Evolutionary conservation across 2,888 invertebrate species (phyloP).

Genomic region (Auanema freiburgensis): DNA sequence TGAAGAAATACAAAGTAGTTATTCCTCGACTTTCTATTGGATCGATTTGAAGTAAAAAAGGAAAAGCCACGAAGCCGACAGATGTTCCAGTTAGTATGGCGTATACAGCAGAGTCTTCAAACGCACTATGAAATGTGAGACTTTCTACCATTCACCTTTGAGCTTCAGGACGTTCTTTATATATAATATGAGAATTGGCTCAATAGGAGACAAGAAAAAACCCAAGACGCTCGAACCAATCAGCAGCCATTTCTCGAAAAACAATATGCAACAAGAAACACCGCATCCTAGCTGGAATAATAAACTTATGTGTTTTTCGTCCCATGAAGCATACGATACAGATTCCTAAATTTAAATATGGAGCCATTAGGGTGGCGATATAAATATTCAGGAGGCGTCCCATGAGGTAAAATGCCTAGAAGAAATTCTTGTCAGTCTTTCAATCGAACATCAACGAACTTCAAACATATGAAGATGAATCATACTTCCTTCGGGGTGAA

Average conservation of each 20-base stretch:
- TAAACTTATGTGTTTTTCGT: background rate
- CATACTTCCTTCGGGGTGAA: constrained; percentile 33
- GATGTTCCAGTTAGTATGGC: constrained; percentile 38
- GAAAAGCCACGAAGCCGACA: constrained; percentile 46
- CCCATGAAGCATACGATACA: constrained; percentile 29
- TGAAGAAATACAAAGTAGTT: constrained; percentile 47
- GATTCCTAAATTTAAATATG: constrained; percentile 35
- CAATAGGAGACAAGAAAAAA: constrained; percentile 32
- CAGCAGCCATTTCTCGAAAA: constrained; percentile 32
- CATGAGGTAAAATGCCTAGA: constrained; percentile 31
- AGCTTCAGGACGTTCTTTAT: constrained; percentile 29
- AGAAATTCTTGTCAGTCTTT: background rate
- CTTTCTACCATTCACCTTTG: constrained; percentile 20
- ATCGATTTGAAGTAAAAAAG: constrained; percentile 39
- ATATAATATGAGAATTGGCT: constrained; percentile 33
- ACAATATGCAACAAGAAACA: constrained; percentile 33
- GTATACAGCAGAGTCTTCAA: constrained; percentile 17
- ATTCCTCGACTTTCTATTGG: constrained; percentile 40
- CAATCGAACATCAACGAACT: constrained; percentile 10
- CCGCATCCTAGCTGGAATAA: constrained; percentile 35
- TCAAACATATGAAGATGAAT: constrained; percentile 37
- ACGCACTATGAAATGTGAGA: background rate
- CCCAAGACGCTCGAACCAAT: constrained; percentile 33
- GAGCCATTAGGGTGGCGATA: constrained; percentile 36
- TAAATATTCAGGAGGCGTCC: constrained; percentile 27